A percentile compares a stretch with the other conserved stretches of the same genome.
Evolutionary conservation across 2,113 vertebrate genomes (phyloP).

Genomic region (Pogonocichla stellata): DNA sequence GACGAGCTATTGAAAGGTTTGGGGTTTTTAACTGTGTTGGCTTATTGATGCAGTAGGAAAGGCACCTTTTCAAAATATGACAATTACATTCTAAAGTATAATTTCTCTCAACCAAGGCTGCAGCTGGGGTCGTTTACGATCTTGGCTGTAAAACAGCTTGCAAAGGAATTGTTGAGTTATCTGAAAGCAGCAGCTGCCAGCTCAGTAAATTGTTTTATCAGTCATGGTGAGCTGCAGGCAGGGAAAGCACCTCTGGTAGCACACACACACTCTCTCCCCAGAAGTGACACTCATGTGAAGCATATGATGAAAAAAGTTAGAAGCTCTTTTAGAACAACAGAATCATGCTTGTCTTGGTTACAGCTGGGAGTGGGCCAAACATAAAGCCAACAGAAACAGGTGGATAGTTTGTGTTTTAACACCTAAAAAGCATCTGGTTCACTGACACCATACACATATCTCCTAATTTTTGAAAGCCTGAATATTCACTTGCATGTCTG

Average conservation of each 20-base stretch:
- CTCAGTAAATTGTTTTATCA: conserved; percentile 60
- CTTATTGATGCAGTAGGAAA: conserved; percentile 43
- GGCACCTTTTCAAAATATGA: conserved; percentile 42
- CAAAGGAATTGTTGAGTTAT: conserved; percentile 34
- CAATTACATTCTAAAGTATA: not conserved
- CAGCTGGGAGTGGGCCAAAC: not conserved
- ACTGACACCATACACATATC: not conserved
- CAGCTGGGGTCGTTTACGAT: conserved; percentile 16
- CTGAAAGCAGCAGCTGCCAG: conserved; percentile 55
- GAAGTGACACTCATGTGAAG: not conserved
- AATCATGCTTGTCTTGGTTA: not conserved
- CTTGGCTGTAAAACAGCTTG: not conserved
- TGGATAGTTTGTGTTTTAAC: not conserved
- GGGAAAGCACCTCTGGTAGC: conserved; percentile 2
- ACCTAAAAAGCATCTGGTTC: not conserved
- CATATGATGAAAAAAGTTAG: not conserved
- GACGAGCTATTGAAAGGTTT: conserved; percentile 4
- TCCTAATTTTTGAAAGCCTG: not conserved
- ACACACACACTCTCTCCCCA: not conserved
- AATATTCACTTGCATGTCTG: not conserved
- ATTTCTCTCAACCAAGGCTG: conserved; percentile 38
- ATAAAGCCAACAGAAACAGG: not conserved
- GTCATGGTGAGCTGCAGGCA: conserved; percentile 25
- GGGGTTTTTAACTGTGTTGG: not conserved
- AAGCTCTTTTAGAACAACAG: not conserved